phyloP scores from a whole-genome alignment of 2,797 vertebrate genomes.

The Champsocephalus esox region DNA sequence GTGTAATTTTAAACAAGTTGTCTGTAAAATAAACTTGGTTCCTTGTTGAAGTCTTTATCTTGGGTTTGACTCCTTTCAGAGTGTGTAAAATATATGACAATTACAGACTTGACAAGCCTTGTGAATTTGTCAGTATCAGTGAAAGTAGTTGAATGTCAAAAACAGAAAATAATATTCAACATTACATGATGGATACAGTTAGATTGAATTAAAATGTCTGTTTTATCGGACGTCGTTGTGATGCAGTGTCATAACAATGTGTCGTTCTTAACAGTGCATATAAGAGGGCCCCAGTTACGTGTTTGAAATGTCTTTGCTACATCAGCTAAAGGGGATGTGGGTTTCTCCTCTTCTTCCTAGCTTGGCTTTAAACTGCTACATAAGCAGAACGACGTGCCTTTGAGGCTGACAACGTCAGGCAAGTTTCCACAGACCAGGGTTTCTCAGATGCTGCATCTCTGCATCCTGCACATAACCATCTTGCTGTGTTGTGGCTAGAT shows the following conservation, averaged over 20 bases:
- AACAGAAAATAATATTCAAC: background rate
- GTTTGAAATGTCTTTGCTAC: constrained; percentile 18
- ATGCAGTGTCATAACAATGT: background rate
- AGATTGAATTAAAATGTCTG: background rate
- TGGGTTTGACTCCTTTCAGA: background rate
- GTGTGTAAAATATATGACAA: constrained; percentile 37
- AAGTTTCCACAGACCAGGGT: constrained; percentile 24
- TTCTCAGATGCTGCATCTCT: constrained; percentile 33
- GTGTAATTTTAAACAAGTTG: background rate
- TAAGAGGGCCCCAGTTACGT: constrained; percentile 14
- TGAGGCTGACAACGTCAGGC: background rate
- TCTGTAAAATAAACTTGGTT: background rate
- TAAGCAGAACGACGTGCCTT: constrained; percentile 14
- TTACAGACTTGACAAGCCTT: constrained; percentile 46
- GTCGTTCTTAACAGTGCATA: constrained; percentile 12
- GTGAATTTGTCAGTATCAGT: constrained; percentile 36
- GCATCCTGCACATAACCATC: background rate
- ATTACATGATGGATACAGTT: background rate
- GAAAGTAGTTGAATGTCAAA: background rate
- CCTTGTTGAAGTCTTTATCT: background rate
- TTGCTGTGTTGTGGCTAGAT: constrained; percentile 22
- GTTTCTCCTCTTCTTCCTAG: constrained; percentile 13
- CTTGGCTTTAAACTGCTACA: constrained; percentile 12
- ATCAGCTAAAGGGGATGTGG: constrained; percentile 38
- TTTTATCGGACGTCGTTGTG: background rate